Percentiles rank a stretch among this genome's conserved stretches.
These are phyloP conservation scores for Rhinopithecus roxellana DNA, from an alignment of 2,113 vertebrate species.

Conservation along the genomic window DNA sequence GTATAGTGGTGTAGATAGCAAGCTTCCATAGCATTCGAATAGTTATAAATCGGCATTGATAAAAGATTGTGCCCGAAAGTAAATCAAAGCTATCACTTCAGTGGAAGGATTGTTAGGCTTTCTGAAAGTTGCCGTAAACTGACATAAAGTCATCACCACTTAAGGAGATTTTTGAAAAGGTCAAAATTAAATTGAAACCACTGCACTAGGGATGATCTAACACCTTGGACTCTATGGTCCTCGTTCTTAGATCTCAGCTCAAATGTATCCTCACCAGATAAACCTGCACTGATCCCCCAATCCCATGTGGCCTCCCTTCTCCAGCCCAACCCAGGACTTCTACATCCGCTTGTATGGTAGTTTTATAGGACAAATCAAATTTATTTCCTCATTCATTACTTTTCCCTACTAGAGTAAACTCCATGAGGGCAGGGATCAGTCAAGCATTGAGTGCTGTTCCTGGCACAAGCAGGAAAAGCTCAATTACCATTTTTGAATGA, in stretches of 20 bases:
- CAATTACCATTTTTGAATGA: not conserved
- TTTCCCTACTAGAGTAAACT: not conserved
- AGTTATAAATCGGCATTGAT: conserved; percentile 17
- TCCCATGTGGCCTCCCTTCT: not conserved
- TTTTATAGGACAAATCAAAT: not conserved
- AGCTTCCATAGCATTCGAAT: conserved; percentile 43
- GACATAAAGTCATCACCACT: not conserved
- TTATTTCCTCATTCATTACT: not conserved
- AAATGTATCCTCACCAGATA: not conserved
- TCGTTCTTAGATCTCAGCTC: not conserved
- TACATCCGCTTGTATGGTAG: not conserved
- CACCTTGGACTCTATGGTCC: not conserved
- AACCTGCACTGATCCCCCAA: not conserved
- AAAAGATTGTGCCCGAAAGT: conserved; percentile 27
- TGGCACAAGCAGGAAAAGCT: not conserved
- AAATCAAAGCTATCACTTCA: conserved; percentile 52
- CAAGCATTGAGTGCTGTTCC: not conserved
- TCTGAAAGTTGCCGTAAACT: conserved; percentile 40
- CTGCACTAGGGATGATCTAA: not conserved
- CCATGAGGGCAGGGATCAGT: not conserved
- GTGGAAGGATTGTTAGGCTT: not conserved
- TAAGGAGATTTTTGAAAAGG: conserved; percentile 25
- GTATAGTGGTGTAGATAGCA: not conserved
- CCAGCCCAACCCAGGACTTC: not conserved
- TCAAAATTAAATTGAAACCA: conserved; percentile 33